Evolutionary conservation across 1,140 invertebrate species (phyloP), one percentile per base, ranked within the genome.

Genomic region (Listronotus oregonensis): DNA sequence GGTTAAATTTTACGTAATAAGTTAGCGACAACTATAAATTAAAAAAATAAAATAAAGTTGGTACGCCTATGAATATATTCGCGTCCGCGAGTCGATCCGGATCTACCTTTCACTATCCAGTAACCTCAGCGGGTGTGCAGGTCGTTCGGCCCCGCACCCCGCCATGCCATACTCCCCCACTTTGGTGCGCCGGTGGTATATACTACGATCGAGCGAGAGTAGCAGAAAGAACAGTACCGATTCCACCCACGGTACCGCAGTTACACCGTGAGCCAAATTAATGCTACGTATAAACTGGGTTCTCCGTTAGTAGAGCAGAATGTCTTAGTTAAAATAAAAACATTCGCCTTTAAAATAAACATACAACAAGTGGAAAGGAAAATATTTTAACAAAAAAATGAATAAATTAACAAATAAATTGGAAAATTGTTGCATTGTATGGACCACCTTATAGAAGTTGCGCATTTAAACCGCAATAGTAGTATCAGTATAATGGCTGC

Each of bases 101-200:
- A 75, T 75, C 70, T 76, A 69, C 75, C 73, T 76, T 76, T 76
- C 73, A 75, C 73, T 75, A 73, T 75, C 67, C 71, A 71, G 67
- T 74, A 75, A 77, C 68, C 73, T 71, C 68, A 67, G 51, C 67
- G 61, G 68, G 63, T 52, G 61, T 64, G 44, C 61, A 50, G 61
- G 61, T 67, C 70, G 65, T 40, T 31, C 52, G 21, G 49, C 61
- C 66, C 59, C 54, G 61, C 61, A 63, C 57, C 68, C 68, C 65
- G 60, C 67, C 50, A 44, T 49, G 27, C 54, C 50, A 12, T 31
- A 40, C 32, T 50, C 18, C 17, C 34, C 15, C 37, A n/a, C 17
- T 32, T 15, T 31, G 17, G 12, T 31, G 31, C 43, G 57, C 34
- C 61, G 6, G 8, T 18, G 17, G 18, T 27, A n/a, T n/a, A n/a